Percentiles rank a stretch among this genome's conserved stretches.
These are phyloP conservation scores for Brachionus sp. DNA, from an alignment of 1,140 invertebrate species.

Conservation along the genomic window DNA sequence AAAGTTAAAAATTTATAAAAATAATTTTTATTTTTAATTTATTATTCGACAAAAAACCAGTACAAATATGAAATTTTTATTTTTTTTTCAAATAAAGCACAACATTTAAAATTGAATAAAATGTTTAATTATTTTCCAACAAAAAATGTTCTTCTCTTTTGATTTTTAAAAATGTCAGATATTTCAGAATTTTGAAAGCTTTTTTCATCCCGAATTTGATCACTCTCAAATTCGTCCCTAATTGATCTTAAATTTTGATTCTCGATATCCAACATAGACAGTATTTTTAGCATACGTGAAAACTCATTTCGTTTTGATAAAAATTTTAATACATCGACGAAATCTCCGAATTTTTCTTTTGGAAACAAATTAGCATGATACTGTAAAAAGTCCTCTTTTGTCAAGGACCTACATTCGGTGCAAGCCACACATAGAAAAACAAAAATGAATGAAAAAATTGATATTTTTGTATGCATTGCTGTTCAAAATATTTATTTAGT, in stretches of 20 bases:
- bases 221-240: not conserved
- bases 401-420: not conserved
- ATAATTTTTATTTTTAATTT: not conserved
- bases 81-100: not conserved
- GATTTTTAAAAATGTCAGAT: not conserved
- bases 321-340: not conserved
- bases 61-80: not conserved
- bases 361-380: not conserved
- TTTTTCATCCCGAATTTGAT: not conserved
- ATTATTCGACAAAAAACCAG: not conserved
- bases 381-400: not conserved
- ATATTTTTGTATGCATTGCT: not conserved
- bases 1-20: not conserved
- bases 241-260: not conserved
- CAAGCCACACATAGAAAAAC: not conserved
- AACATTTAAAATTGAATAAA: not conserved
- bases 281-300: not conserved
- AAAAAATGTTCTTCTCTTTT: slow-evolving; percentile 45
- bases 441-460: not conserved
- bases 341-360: not conserved
- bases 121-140: slow-evolving; percentile 40
- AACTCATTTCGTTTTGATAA: not conserved
- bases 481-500: not conserved
- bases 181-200: not conserved
- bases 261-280: not conserved